phyloP scores from a whole-genome alignment of 92 coral and sea anemone species.

The Heteractis magnifica region DNA sequence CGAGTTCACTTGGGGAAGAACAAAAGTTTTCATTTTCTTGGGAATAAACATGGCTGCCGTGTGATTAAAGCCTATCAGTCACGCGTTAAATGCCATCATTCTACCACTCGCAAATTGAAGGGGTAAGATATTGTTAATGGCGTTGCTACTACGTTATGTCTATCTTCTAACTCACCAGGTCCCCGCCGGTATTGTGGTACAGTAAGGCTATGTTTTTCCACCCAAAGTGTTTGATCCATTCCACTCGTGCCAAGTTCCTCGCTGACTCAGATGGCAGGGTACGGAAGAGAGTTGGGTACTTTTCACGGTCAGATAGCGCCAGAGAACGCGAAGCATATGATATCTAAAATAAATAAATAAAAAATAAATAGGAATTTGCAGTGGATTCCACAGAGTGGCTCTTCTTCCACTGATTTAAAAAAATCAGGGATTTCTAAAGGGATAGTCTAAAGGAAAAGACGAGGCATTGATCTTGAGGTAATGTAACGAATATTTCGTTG shows the following conservation, averaged over 20 bases:
- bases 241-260: conserved; percentile 79
- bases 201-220: conserved; percentile 85
- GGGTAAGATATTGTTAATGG: not conserved
- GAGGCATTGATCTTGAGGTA: not conserved
- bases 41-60: too few relatives aligned
- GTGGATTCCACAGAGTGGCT: too few relatives aligned
- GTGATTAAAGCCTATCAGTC: too few relatives aligned
- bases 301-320: conserved; percentile 65
- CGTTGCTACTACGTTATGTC: too few relatives aligned
- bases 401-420: too few relatives aligned
- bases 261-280: conserved; percentile 92
- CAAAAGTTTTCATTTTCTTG: too few relatives aligned
- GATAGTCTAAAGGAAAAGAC: not conserved
- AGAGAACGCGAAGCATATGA: conserved; percentile 91
- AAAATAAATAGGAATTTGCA: too few relatives aligned
- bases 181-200: conserved; percentile 72
- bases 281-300: conserved; percentile 87
- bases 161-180: conserved; percentile 58
- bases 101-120: not conserved
- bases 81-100: too few relatives aligned
- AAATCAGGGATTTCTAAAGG: too few relatives aligned
- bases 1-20: too few relatives aligned
- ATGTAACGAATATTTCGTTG: not conserved
- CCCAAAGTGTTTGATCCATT: conserved; percentile 75
- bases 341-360: too few relatives aligned